A percentile compares a stretch with the other conserved stretches of the same genome.
Conservation (phyloP, 2,113 vertebrate species). For the Gobius niger region DNA sequence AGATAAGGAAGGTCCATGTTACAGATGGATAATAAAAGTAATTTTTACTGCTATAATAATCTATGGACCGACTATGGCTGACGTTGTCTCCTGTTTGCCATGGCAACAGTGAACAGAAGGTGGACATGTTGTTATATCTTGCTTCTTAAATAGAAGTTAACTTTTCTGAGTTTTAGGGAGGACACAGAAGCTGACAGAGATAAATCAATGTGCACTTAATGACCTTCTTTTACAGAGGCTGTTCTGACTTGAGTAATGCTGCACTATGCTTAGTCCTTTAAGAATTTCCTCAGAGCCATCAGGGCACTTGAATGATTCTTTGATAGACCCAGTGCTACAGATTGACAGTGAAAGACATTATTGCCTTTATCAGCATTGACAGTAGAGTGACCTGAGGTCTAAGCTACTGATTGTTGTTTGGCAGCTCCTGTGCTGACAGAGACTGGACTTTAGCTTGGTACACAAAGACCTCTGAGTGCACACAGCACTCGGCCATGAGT, state of each 20-base stretch:
- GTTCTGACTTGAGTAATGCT: background rate
- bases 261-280: background rate
- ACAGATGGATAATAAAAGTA: constrained; percentile 46
- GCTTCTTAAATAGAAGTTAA: background rate
- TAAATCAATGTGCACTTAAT: constrained; percentile 36
- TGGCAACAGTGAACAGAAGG: constrained; percentile 30
- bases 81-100: constrained; percentile 30
- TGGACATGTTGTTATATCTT: background rate
- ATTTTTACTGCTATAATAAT: constrained; percentile 43
- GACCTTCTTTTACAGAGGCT: constrained; percentile 28
- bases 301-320: constrained; percentile 1
- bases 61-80: constrained; percentile 21
- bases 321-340: background rate
- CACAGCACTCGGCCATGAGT: constrained; percentile 39
- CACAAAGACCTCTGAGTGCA: constrained; percentile 28
- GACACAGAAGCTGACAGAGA: constrained; percentile 29
- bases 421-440: constrained; percentile 48
- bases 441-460: constrained; percentile 15
- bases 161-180: constrained; percentile 11
- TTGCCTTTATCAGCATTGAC: constrained; percentile 39
- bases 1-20: constrained; percentile 37
- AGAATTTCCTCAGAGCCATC: background rate
- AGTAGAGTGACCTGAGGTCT: constrained; percentile 33
- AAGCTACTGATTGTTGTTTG: constrained; percentile 50
- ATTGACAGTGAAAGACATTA: constrained; percentile 18